Evolutionary conservation across 2,113 vertebrate genomes (phyloP), one percentile per base, ranked within the genome.

Genomic region (Pogona vitticeps): DNA sequence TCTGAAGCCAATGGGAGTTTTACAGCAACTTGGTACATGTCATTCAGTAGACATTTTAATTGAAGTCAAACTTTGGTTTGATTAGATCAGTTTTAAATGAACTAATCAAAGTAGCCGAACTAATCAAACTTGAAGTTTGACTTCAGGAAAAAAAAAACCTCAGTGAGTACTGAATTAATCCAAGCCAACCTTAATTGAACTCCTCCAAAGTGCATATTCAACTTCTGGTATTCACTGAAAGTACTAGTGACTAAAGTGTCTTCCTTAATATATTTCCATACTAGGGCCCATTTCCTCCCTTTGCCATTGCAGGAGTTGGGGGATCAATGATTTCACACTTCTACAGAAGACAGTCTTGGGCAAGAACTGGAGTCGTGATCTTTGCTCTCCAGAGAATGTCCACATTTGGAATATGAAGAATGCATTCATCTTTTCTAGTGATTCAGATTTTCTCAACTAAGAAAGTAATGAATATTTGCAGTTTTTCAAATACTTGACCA

Each of bases 81-180:
- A 86, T 86, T 75, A 86, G 78, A 81, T 86, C 70, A 81, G 85
- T 81, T 86, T 56, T 75, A 86, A 86, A 86, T 86, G 85, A 86
- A 86, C 85, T 86, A 75, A 86, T 86, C 85, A 86, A 75, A 86
- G 38, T 81, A 65, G 78, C 70, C 28, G 61, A 86, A 86, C 78
- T 86, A 81, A 86, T 86, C 85, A 86, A 86, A 86, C 68, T 76
- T 65, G 70, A 81, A 86, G 78, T 75, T 86, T 78, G 75, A 77
- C 63, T 85, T 56, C n/a, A 40, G 40, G 33, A 58, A 78, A 36
- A 84, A 75, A 83, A 75, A n/a, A n/a, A n/a, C n/a, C n/a, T n/a
- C 52, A 21, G 46, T 28, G 59, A 36, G 18, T 36, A 65, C 58
- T 65, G 78, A 81, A 86, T 86, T 84, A 84, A 84, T 86, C 42